Percentiles rank a stretch among this genome's conserved stretches.
These are phyloP conservation scores for Perdita meconis DNA, from an alignment of 2,888 invertebrate genomes.

Conservation along the genomic window DNA sequence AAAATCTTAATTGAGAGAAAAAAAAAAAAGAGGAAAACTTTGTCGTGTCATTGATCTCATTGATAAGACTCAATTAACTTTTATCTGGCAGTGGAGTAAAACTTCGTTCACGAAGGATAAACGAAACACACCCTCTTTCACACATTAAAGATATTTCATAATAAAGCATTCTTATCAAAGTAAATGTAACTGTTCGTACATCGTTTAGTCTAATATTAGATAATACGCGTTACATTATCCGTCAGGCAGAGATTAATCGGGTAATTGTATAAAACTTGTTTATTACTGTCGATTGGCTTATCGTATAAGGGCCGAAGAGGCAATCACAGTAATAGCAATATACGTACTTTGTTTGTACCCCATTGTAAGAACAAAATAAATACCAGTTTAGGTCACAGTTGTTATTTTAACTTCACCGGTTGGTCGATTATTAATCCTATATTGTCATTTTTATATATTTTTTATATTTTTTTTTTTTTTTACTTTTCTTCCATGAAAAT, in stretches of 20 bases:
- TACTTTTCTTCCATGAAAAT: constrained; percentile 57
- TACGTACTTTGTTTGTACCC: constrained; percentile 57
- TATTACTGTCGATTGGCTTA: constrained; percentile 45
- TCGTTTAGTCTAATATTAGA: constrained; percentile 31
- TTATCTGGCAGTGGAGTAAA: constrained; percentile 32
- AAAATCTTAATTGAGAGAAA: constrained; percentile 13
- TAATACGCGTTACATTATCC: constrained; percentile 43
- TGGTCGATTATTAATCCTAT: constrained; percentile 43
- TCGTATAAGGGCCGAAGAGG: constrained; percentile 31
- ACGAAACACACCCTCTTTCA: constrained; percentile 27
- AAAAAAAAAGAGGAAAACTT: too few species aligned
- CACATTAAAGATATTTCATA: constrained; percentile 25
- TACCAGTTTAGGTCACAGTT: constrained; percentile 50
- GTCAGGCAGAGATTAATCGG: constrained; percentile 31
- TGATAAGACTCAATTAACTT: constrained; percentile 19
- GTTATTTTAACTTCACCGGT: constrained; percentile 45
- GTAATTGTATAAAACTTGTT: constrained; percentile 46
- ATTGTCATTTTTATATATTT: constrained; percentile 42
- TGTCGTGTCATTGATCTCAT: constrained; percentile 22
- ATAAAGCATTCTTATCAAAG: constrained; percentile 19
- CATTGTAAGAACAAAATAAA: constrained; percentile 50
- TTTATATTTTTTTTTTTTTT: too few species aligned
- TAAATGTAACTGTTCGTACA: constrained; percentile 15
- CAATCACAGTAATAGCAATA: constrained; percentile 46
- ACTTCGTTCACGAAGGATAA: constrained; percentile 43